phyloP scores from a whole-genome alignment of 2,888 invertebrate species.

The Isoperla grammatica region DNA sequence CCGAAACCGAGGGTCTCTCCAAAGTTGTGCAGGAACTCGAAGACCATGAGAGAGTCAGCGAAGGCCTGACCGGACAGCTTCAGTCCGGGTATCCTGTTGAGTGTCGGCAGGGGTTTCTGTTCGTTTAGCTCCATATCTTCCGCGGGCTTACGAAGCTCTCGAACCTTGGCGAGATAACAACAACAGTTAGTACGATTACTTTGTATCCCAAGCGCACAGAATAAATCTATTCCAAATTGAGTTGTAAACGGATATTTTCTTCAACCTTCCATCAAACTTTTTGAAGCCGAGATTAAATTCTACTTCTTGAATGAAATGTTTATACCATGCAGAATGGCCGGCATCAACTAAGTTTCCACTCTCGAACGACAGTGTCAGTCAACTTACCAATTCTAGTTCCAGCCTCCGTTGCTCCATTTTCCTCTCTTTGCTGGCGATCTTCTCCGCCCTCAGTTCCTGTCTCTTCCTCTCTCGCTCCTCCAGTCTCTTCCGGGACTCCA shows the following conservation, averaged over 20 bases:
- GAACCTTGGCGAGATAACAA: constrained; percentile 41
- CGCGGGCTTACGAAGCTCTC: constrained; percentile 77
- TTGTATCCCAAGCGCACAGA: no score
- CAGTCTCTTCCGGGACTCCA: constrained; percentile 79
- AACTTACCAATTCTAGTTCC: constrained; percentile 56
- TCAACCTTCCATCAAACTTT: no score
- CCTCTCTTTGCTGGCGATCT: constrained; percentile 78
- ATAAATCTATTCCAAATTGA: no score
- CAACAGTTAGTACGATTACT: no score
- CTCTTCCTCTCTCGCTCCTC: constrained; percentile 79
- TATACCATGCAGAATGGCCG: no score
- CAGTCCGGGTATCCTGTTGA: constrained; percentile 73
- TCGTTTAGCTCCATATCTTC: constrained; percentile 85
- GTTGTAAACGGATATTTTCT: no score
- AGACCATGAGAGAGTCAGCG: constrained; percentile 89
- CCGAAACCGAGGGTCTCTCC: constrained; percentile 91
- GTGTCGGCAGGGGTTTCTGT: constrained; percentile 62
- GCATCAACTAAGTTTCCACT: no score
- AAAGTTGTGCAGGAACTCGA: constrained; percentile 95
- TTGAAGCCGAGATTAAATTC: no score
- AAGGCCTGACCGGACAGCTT: constrained; percentile 83
- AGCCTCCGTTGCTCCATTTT: constrained; percentile 65
- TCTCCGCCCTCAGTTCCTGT: constrained; percentile 71
- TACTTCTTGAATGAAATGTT: no score
- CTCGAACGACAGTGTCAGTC: no score